Evolutionary conservation across 2,113 vertebrate genomes (phyloP), one percentile per base, ranked within the genome.

Genomic region (Willisornis vidua): DNA sequence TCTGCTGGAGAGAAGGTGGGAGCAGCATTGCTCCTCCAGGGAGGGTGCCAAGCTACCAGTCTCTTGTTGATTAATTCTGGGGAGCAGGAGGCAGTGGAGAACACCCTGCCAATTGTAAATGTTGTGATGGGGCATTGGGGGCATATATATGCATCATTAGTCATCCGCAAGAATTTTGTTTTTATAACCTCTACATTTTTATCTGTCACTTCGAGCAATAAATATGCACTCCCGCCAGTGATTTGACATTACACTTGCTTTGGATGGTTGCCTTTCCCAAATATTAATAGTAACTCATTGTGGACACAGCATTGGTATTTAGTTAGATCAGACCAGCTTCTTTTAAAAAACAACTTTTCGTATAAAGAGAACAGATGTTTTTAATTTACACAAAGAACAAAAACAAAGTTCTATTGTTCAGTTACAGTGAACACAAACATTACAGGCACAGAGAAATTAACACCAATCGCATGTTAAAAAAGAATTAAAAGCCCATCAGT

Each of bases 221-320:
- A 98, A 97, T 97, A 96, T 95, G 88, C 93, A 95, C 96, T 96
- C 96, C 87, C 8, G 94, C 97, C 96, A 97, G 97, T 97, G 95
- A 97, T 97, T 97, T 97, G 97, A 97, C 96, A 97, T 97, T 97
- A 96, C 95, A 96, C 97, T 97, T 98, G 96, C 94, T 96, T 97
- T 97, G 97, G 97, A 97, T 94, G 95, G 79, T 86, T 97, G 97
- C 95, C 97, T 97, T 97, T 87, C 92, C 93, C 90, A 97, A 96
- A 98, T 98, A 98, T 98, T 98, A 98, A 98, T 97, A 98, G 97
- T 96, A 97, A 94, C 96, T 97, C 96, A 97, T 98, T 97, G 97
- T 96, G 94, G 97, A 96, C 94, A 95, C 92, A 97, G 96, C 94
- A 94, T 97, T 94, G 96, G 97, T 97, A 97, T 97, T 97, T 96